Conservation (phyloP, 2,113 vertebrate species). For the Eptesicus fuscus region DNA sequence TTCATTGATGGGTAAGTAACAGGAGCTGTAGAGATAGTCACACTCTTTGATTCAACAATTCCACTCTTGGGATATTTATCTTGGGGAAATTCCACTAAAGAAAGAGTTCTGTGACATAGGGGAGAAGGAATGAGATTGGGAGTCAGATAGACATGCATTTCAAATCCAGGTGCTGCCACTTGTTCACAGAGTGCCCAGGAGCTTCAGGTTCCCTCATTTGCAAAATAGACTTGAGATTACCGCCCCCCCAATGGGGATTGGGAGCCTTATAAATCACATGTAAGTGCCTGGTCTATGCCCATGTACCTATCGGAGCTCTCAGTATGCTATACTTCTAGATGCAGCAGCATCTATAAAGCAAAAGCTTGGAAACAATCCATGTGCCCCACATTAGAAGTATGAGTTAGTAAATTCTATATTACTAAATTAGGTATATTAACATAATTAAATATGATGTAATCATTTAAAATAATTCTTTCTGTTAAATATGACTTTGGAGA, state of each 20-base stretch:
- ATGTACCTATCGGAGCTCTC: not conserved
- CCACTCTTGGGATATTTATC: not conserved
- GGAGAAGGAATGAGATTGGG: conserved; percentile 7
- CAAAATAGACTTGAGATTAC: not conserved
- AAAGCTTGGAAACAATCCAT: not conserved
- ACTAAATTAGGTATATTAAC: not conserved
- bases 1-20: conserved; percentile 34
- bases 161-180: conserved; percentile 2
- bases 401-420: not conserved
- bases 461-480: not conserved
- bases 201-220: conserved; percentile 39
- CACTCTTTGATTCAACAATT: conserved; percentile 28
- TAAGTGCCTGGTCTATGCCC: not conserved
- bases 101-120: not conserved
- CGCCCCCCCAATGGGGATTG: not conserved
- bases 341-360: not conserved
- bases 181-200: not conserved
- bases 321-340: not conserved
- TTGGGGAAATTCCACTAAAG: conserved; percentile 16
- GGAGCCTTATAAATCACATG: not conserved
- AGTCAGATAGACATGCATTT: conserved; percentile 38
- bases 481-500: not conserved
- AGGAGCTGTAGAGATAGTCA: not conserved
- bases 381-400: not conserved
- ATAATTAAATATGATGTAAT: not conserved